Base-by-base conservation (phyloP, 2,113 vertebrate species). In the Melanocharis versteri region DNA sequence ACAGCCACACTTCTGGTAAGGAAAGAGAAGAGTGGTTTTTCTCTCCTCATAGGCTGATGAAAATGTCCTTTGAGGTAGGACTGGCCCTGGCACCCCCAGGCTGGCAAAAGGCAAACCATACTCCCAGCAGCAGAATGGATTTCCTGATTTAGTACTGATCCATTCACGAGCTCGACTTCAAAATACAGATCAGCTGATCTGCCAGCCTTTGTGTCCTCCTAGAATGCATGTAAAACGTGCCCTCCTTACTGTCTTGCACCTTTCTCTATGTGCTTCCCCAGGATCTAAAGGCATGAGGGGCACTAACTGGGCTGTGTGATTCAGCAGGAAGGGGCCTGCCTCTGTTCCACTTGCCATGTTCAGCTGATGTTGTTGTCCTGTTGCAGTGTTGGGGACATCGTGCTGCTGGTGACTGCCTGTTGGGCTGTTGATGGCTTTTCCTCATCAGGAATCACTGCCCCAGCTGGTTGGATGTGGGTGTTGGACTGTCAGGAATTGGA, bases 311-410 rank as follows among this genome's bases (percentile, higher is more conserved):
- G 19, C 64, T 0, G 0, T 54, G 79, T 78, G 88, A 53, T 64
- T 48, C 2, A 56, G 62, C 50, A 84, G 81, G 68, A 68, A 28
- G 11, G 1, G 19, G 6, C 24, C 66, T 42, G 48, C 50, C 66
- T 72, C 15, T 60, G 53, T 83, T 28, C 37, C 68, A 10, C 35
- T 39, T 26, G 44, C 73, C 72, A 14, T 11, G 65, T 87, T 42
- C 93, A 77, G 90, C 60, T 66, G 91, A 95, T 78, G 80, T 20
- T 76, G 47, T 15, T 31, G 68, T 70, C 50, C 64, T 37, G 50
- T 9, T 23, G 50, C 79, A 37, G 1, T 14, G 50, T 0, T 78
- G 90, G 70, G 71, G 62, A 69, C 71, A 28, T 19, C 0, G 0
- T 44, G 73, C 4, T 56, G 72, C 72, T 83, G 80, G 54, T 4